A percentile compares a stretch with the other conserved stretches of the same genome.
Evolutionary conservation across 2,888 invertebrate species (phyloP).

Genomic region (Volucella bombylans): DNA sequence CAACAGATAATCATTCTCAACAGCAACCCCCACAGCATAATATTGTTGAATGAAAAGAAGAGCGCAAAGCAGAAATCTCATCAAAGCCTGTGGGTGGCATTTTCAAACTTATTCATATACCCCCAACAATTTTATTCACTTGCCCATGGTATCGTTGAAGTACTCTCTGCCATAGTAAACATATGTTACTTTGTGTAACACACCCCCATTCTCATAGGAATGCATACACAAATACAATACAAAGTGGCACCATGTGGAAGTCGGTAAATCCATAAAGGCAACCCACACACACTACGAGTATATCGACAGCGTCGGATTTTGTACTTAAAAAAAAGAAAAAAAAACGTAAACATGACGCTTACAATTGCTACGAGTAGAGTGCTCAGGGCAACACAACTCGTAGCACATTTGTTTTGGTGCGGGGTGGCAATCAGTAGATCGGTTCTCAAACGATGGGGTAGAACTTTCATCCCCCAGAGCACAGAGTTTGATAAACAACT

Average conservation of each 20-base stretch:
- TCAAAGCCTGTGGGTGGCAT: constrained; percentile 52
- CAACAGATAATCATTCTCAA: constrained; percentile 60
- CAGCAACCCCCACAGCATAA: constrained; percentile 8
- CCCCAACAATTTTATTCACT: constrained; percentile 49
- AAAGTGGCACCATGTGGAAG: constrained; percentile 48
- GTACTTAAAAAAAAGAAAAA: constrained; percentile 26
- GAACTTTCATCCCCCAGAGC: constrained; percentile 21
- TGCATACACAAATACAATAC: constrained; percentile 23
- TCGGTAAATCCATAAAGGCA: constrained; percentile 13
- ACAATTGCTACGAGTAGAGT: constrained; percentile 46
- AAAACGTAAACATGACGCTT: constrained; percentile 62
- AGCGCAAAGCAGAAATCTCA: constrained; percentile 19
- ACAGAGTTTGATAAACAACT: constrained; percentile 58
- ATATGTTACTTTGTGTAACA: constrained; percentile 33
- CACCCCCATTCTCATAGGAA: constrained; percentile 16
- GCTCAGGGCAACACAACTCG: constrained; percentile 29
- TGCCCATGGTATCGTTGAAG: constrained; percentile 35
- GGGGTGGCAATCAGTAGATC: constrained; percentile 44
- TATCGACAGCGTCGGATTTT: constrained; percentile 36
- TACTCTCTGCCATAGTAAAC: constrained; percentile 51
- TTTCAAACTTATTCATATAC: constrained; percentile 13
- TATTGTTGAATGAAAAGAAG: not conserved
- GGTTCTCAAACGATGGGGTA: constrained; percentile 54
- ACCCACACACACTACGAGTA: constrained; percentile 28
- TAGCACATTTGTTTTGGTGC: constrained; percentile 49